Conservation (phyloP, 92 coral and sea anemone genomes). For the Chrysogorgia sp. region DNA sequence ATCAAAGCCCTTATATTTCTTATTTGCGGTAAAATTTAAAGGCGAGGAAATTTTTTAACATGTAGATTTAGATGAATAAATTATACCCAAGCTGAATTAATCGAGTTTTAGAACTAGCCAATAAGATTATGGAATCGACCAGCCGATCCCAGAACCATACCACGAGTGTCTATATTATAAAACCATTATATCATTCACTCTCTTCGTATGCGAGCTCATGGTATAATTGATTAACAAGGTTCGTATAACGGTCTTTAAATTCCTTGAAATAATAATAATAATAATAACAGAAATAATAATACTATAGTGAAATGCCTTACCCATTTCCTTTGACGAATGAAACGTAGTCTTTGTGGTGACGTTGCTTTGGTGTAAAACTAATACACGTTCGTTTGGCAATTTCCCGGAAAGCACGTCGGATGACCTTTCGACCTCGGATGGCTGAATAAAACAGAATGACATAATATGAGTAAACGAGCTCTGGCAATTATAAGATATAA, state of each 20-base stretch:
- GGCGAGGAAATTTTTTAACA: no score
- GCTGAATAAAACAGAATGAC: constrained; percentile 14
- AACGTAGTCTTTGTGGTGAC: constrained; percentile 12
- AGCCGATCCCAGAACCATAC: no score
- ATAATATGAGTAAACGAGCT: neutral
- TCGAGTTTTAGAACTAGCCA: no score
- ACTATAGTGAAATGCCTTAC: neutral
- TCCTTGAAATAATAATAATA: neutral
- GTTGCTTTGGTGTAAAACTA: constrained; percentile 58
- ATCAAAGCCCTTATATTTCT: no score
- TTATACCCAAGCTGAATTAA: no score
- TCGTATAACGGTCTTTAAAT: neutral
- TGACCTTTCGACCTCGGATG: constrained; percentile 46
- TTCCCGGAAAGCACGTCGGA: constrained; percentile 72
- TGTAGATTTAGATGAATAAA: no score
- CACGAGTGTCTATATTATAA: no score
- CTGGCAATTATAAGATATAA: no score
- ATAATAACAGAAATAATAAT: neutral
- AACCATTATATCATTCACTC: no score
- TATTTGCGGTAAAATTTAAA: no score
- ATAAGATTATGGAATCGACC: no score
- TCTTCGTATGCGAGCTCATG: no score
- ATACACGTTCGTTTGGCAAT: constrained; percentile 81
- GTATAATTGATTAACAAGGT: neutral
- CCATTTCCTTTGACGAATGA: constrained; percentile 34